These are phyloP conservation scores for Setipinna tenuifilis DNA, from an alignment of 2,797 vertebrate genomes.

Conservation along the genomic window DNA sequence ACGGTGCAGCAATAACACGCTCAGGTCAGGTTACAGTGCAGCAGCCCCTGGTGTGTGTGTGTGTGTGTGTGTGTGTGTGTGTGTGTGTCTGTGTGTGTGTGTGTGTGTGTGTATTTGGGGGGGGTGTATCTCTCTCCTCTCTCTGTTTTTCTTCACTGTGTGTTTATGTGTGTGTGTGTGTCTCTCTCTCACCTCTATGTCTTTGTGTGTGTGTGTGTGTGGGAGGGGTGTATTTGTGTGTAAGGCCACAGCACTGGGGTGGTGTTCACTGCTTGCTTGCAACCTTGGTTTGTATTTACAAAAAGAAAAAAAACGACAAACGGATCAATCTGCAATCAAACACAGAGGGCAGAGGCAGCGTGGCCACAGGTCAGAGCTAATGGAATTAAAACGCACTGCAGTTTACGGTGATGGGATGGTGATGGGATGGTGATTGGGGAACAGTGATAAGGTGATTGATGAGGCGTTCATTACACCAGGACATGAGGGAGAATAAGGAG, in stretches of 20 bases:
- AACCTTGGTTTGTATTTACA: neutral
- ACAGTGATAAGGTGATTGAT: constrained; percentile 15
- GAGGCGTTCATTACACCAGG: neutral
- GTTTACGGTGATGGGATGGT: constrained; percentile 10
- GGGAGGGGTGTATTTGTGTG: neutral
- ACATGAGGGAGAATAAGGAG: neutral
- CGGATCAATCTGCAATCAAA: constrained; percentile 21
- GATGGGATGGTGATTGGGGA: neutral
- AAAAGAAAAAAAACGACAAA: neutral
- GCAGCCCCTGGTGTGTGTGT: neutral
- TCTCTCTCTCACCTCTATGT: too few relatives aligned
- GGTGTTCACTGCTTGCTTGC: neutral
- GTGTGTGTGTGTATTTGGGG: too few relatives aligned
- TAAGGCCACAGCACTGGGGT: neutral
- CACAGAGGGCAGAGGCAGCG: neutral
- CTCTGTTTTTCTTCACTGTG: too few relatives aligned
- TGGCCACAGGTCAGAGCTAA: neutral
- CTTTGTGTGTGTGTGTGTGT: neutral
- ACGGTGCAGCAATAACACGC: constrained; percentile 3
- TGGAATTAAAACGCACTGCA: neutral
- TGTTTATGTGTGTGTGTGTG: too few relatives aligned
- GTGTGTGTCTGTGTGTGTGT: neutral
- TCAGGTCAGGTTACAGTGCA: constrained; percentile 19
- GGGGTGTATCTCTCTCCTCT: too few relatives aligned
- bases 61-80: constrained; percentile 9